A percentile compares a stretch with the other conserved stretches of the same genome.
Evolutionary conservation across 2,113 vertebrate genomes (phyloP).

Genomic region (Psilopsiagon aymara): DNA sequence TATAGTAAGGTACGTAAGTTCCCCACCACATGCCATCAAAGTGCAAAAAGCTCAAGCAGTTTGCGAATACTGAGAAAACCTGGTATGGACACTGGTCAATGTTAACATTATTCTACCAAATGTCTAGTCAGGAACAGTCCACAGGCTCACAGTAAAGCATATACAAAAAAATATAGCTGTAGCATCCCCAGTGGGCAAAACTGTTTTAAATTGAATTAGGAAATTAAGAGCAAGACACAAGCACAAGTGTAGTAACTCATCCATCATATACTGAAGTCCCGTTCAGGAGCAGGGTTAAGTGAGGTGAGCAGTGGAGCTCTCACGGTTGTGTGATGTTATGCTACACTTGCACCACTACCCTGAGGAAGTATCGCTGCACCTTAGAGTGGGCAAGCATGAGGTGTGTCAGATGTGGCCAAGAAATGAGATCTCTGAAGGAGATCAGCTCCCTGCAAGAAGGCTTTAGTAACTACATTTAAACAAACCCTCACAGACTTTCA

Average conservation of each 20-base stretch:
- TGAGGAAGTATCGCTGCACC: not conserved
- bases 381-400: not conserved
- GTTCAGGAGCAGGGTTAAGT: not conserved
- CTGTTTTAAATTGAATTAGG: not conserved
- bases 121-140: not conserved
- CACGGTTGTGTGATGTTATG: not conserved
- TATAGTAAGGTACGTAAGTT: accelerated
- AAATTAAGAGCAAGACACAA: not conserved
- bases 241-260: not conserved
- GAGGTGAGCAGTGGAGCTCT: not conserved
- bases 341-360: not conserved
- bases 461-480: not conserved
- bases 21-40: not conserved
- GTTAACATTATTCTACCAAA: not conserved
- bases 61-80: not conserved
- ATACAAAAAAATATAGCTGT: not conserved
- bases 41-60: not conserved
- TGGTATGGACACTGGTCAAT: not conserved
- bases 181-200: not conserved
- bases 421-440: not conserved
- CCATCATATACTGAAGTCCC: not conserved
- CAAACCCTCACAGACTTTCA: not conserved
- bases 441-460: not conserved
- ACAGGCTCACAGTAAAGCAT: not conserved
- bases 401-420: not conserved